phyloP scores from a whole-genome alignment of 1,140 invertebrate genomes.

The Drosophila asahinai region DNA sequence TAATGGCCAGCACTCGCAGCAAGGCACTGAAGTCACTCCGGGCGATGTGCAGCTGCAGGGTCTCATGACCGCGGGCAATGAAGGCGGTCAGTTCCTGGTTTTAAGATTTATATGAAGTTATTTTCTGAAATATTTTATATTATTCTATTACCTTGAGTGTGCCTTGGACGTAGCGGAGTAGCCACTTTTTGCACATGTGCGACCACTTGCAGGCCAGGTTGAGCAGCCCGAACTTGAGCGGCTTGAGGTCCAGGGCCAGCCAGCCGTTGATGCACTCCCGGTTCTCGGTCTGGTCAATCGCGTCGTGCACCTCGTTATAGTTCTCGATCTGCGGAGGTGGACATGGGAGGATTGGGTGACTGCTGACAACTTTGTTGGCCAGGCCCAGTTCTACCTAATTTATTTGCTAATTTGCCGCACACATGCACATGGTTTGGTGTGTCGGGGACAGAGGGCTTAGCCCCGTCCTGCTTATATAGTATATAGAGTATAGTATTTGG shows the following conservation, averaged over 20 bases:
- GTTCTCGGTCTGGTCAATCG: constrained; percentile 67
- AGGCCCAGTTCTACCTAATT: constrained; percentile 49
- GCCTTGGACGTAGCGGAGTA: constrained; percentile 89
- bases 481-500: constrained; percentile 26
- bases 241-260: constrained; percentile 89
- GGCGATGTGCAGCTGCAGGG: constrained; percentile 86
- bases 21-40: constrained; percentile 89
- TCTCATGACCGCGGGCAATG: constrained; percentile 87
- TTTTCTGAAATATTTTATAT: not conserved
- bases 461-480: constrained; percentile 11
- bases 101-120: not conserved
- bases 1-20: constrained; percentile 85
- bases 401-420: constrained; percentile 73
- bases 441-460: constrained; percentile 2
- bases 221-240: constrained; percentile 90
- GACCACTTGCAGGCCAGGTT: constrained; percentile 91
- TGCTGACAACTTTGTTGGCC: constrained; percentile 64
- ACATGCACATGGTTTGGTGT: constrained; percentile 31
- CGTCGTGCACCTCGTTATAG: constrained; percentile 79
- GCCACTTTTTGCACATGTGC: constrained; percentile 89
- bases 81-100: constrained; percentile 87
- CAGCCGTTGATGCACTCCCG: constrained; percentile 87
- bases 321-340: constrained; percentile 68
- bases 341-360: not conserved
- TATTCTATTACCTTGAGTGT: constrained; percentile 73